A percentile compares a stretch with the other conserved stretches of the same genome.
Evolutionary conservation across 2,113 vertebrate genomes (phyloP).

Genomic region (Mus pahari): DNA sequence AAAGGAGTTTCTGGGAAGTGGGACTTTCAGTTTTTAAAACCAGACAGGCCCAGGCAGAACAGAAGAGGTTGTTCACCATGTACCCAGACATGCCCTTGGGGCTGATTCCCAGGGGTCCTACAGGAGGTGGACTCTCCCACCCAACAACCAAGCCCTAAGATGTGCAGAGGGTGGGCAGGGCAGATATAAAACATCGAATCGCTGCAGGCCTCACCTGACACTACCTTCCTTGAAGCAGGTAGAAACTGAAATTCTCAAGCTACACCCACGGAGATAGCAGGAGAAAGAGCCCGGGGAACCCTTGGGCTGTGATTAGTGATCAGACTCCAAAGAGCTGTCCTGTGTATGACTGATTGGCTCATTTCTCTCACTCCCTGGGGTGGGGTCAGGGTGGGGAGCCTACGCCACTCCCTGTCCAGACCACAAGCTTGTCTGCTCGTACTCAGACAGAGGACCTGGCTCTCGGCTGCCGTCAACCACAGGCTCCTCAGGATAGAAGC

Average conservation of each 20-base stretch:
- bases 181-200: neutral
- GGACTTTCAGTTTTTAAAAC: conserved; percentile 11
- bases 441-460: neutral
- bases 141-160: neutral
- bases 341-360: neutral
- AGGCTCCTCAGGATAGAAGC: neutral
- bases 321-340: neutral
- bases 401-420: conserved; percentile 19
- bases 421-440: neutral
- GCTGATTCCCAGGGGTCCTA: neutral
- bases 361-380: neutral
- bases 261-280: neutral
- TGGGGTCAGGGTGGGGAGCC: conserved; percentile 12
- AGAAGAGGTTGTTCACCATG: neutral
- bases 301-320: neutral
- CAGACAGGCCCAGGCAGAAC: neutral
- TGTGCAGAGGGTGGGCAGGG: neutral
- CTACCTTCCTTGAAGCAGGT: neutral
- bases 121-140: neutral
- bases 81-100: neutral
- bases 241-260: conserved; percentile 48
- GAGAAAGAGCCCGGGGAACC: neutral
- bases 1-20: neutral
- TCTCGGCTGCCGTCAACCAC: neutral
- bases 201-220: neutral